Base-by-base conservation (phyloP, 1,140 invertebrate species). In the Drosophila chauvacae region DNA sequence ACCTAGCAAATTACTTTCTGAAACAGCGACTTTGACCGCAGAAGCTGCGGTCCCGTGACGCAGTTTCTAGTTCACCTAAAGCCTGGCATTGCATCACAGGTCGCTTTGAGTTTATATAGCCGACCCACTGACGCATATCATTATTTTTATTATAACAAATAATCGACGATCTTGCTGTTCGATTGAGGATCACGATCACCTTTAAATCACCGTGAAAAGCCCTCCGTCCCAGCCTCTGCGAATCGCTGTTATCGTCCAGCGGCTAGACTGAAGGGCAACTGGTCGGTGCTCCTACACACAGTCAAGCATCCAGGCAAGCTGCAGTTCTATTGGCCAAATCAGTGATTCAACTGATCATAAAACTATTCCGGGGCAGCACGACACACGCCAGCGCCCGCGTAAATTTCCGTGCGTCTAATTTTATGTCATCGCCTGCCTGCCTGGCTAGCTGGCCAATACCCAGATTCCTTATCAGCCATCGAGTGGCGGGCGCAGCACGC, bases 181-280 rank as follows among this genome's bases (percentile, higher is more conserved):
- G 76, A 76, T 66, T 66, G 37, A 20, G 53, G 47, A 63, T 90
- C 86, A 90, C 86, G 50, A 63, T 90, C 86, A 90, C 86, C 86
- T 90, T 90, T 90, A 90, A 90, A 53, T 88, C 74, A 87, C 84
- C 84, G 84, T 88, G 73, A 87, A 88, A 85, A 66, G 3, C 48
- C 26, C n/a, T 30, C 37, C 44, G 45, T 14, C 26, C 18, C 23
- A 37, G 63, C 45, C 37, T 42, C 35, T 23, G 35, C 14, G 53
- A 0, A 11, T 39, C 2, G 14, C 33, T 23, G 44, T 65, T 63
- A 78, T 77, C 77, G 14, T 37, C 13, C 62, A 62, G 20, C 61
- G 28, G 26, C 51, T 50, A 30, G 55, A 45, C 72, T 72, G 53
- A 77, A 77, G 74, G 73, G 60, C 61, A 75, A 75, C 10, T 41